A percentile compares a stretch with the other conserved stretches of the same genome.
Conservation (phyloP, 2,888 invertebrate genomes). For the Gasteruption jaculator region DNA sequence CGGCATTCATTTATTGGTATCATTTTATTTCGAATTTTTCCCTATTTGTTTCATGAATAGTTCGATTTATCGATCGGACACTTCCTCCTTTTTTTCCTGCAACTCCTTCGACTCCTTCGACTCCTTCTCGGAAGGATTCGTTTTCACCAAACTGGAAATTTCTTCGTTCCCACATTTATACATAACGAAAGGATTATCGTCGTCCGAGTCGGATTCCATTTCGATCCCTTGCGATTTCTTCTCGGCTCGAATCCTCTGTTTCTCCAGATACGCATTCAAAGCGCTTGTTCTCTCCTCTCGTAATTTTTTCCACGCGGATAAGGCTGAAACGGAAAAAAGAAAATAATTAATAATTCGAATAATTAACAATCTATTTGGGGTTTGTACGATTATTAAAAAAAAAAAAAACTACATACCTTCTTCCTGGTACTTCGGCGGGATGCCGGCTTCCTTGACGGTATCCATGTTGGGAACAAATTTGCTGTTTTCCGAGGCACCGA, state of each 20-base stretch:
- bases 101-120: too few species aligned
- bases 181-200: slow-evolving; percentile 39
- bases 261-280: slow-evolving; percentile 36
- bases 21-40: too few species aligned
- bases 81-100: too few species aligned
- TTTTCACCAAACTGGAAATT: too few species aligned
- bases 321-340: slow-evolving; percentile 25
- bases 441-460: slow-evolving; percentile 36
- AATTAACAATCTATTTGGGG: neutral
- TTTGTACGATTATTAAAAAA: neutral
- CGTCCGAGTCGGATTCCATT: slow-evolving; percentile 40
- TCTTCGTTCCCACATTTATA: too few species aligned
- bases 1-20: too few species aligned
- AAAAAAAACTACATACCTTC: slow-evolving; percentile 28
- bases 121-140: too few species aligned
- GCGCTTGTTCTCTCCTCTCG: slow-evolving; percentile 35
- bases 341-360: slow-evolving; percentile 3
- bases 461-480: slow-evolving; percentile 37
- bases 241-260: slow-evolving; percentile 38
- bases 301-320: slow-evolving; percentile 36
- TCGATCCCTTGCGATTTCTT: slow-evolving; percentile 36
- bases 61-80: too few species aligned
- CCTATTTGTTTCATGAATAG: too few species aligned
- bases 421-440: slow-evolving; percentile 38
- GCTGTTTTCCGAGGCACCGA: slow-evolving; percentile 37